Evolutionary conservation across 2,888 invertebrate species (phyloP).

Genomic region (Microchrysa polita): DNA sequence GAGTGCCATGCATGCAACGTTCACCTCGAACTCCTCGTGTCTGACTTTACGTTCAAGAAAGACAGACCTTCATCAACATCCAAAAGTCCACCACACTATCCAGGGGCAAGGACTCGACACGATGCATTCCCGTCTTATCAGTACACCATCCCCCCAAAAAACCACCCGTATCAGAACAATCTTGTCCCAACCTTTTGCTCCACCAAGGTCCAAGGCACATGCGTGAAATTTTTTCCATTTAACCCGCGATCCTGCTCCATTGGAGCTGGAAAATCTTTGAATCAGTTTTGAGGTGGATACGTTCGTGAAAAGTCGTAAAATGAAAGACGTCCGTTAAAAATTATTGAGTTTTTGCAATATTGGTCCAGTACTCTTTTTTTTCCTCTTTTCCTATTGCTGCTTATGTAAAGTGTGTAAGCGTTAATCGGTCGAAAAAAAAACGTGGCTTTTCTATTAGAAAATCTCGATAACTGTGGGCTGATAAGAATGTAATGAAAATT

Average conservation of each 20-base stretch:
- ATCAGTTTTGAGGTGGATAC: slow-evolving; percentile 40
- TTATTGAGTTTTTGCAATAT: slow-evolving; percentile 9
- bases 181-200: not conserved
- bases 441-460: slow-evolving; percentile 6
- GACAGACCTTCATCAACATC: not conserved
- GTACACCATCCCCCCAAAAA: not conserved
- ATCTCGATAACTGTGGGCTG: not conserved
- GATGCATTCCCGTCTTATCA: slow-evolving; percentile 39
- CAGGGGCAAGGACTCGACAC: not conserved
- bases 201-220: not conserved
- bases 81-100: not conserved
- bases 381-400: no score
- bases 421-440: slow-evolving; percentile 13
- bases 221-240: slow-evolving; percentile 21
- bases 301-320: slow-evolving; percentile 39
- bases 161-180: not conserved
- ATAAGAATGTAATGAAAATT: slow-evolving; percentile 16
- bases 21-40: not conserved
- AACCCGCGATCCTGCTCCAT: slow-evolving; percentile 7
- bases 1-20: not conserved
- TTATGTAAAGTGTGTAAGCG: slow-evolving; percentile 18
- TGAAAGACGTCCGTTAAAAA: slow-evolving; percentile 27
- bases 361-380: slow-evolving; percentile 24
- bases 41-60: not conserved
- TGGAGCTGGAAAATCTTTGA: slow-evolving; percentile 35